A percentile compares a stretch with the other conserved stretches of the same genome.
These are phyloP conservation scores for Trichonephila clavata DNA, from an alignment of 1,140 invertebrate species.

Conservation along the genomic window DNA sequence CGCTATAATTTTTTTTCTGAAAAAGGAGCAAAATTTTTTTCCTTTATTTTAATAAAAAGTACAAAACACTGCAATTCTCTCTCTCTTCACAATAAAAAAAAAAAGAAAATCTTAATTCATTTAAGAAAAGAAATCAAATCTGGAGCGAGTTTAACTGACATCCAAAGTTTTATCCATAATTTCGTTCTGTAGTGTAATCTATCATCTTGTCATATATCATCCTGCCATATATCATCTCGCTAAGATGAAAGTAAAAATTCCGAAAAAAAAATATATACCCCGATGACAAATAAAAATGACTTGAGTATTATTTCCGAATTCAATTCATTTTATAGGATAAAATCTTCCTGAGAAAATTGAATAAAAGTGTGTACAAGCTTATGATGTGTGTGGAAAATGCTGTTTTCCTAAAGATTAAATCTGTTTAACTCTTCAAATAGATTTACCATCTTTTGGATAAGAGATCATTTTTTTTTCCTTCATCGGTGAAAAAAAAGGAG, in stretches of 20 bases:
- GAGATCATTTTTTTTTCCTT: too few relatives aligned
- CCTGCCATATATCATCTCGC: neutral
- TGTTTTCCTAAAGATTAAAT: too few relatives aligned
- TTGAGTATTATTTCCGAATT: neutral
- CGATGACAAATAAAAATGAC: neutral
- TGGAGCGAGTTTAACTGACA: neutral
- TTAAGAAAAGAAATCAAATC: neutral
- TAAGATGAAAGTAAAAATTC: neutral
- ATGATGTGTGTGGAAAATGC: neutral
- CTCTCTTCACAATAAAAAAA: neutral
- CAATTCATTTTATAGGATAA: neutral
- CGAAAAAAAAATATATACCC: neutral
- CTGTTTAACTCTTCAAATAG: too few relatives aligned
- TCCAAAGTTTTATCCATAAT: neutral
- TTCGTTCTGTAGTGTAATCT: neutral
- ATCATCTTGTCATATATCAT: slow-evolving; percentile 16
- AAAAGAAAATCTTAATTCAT: neutral
- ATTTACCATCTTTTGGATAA: too few relatives aligned
- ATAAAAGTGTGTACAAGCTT: neutral
- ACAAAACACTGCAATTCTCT: neutral
- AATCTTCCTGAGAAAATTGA: neutral
- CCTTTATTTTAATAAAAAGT: too few relatives aligned
- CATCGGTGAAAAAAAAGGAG: too few relatives aligned
- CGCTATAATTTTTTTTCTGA: neutral
- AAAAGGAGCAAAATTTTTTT: neutral